Percentiles rank a stretch among this genome's conserved stretches.
These are phyloP conservation scores for Sminthopsis crassicaudata DNA, from an alignment of 2,113 vertebrate genomes.

Conservation along the genomic window DNA sequence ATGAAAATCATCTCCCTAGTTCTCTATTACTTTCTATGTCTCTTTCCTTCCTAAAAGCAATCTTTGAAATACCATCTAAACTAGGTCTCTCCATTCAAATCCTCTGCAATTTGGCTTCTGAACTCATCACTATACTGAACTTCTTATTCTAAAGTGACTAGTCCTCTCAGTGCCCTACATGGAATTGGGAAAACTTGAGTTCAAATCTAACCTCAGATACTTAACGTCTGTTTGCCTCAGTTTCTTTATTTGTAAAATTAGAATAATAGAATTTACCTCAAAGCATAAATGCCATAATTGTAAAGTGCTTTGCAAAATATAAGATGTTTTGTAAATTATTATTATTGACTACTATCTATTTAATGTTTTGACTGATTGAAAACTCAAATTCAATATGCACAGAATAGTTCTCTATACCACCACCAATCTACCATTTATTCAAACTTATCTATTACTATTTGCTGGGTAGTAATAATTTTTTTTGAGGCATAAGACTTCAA, in stretches of 20 bases:
- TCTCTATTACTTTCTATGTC: not conserved
- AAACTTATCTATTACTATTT: not conserved
- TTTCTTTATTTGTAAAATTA: not conserved
- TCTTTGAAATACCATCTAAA: not conserved
- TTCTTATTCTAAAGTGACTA: not conserved
- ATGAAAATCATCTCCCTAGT: not conserved
- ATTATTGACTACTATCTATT: not conserved
- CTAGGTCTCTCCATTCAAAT: not conserved
- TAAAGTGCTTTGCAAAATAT: not conserved
- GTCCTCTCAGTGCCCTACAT: not conserved
- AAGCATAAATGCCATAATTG: not conserved
- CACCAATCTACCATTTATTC: not conserved
- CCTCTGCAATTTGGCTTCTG: not conserved
- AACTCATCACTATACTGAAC: not conserved
- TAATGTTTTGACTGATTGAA: not conserved
- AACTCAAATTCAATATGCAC: not conserved
- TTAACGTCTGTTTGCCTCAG: not conserved
- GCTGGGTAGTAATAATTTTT: not conserved
- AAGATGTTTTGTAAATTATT: not conserved
- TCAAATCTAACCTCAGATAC: not conserved
- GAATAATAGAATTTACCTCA: not conserved
- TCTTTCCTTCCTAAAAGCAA: not conserved
- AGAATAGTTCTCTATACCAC: not conserved
- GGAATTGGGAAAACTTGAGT: not conserved
- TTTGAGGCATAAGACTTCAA: conserved; percentile 82